Evolutionary conservation across 1,140 invertebrate species (phyloP), one percentile per base, ranked within the genome.

Genomic region (Tribolium castaneum): DNA sequence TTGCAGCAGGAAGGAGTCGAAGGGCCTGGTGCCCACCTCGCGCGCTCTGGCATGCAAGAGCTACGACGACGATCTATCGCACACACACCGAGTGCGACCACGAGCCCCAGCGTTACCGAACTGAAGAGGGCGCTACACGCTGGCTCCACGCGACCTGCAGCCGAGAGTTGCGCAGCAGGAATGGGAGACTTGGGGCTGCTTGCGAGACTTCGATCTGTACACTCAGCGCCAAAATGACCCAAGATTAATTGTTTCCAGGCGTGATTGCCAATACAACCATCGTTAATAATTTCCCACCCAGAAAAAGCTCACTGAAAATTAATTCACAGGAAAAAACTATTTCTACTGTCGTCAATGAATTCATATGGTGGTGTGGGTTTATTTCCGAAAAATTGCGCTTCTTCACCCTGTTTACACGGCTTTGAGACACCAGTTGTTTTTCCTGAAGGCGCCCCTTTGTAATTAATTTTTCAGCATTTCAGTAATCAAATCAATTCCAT

Each of bases 171-270:
- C 72, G 72, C 72, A 75, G 25, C 25, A 66, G 59, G 30, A 66
- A 35, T 66, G 59, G 30, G 10, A 14, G 10, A 66, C 9, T 45
- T 45, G 59, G n/a, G 16, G 19, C 30, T 12, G 30, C 30, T 34
- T 13, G 59, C 9, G 39, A 45, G 39, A 45, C 52, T 72, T 72
- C 70, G 70, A 72, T 72, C 50, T 56, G 52, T 75, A 75, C 51
- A 75, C 35, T 75, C 71, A 30, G 12, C 49, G 25, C 10, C 71
- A 73, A 73, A 73, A 73, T 54, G 25, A 35, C 13, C 25, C 25
- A 39, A 75, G 72, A 75, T 75, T 75, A 75, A 75, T 75, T 75
- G 72, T 59, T 75, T 75, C 56, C 22, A 45, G 50, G 34, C 72
- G 49, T 75, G 72, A 75, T 75, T 75, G 72, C 72, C 59, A 56